phyloP scores from a whole-genome alignment of 2,797 vertebrate species.

The Astyanax mexicanus region DNA sequence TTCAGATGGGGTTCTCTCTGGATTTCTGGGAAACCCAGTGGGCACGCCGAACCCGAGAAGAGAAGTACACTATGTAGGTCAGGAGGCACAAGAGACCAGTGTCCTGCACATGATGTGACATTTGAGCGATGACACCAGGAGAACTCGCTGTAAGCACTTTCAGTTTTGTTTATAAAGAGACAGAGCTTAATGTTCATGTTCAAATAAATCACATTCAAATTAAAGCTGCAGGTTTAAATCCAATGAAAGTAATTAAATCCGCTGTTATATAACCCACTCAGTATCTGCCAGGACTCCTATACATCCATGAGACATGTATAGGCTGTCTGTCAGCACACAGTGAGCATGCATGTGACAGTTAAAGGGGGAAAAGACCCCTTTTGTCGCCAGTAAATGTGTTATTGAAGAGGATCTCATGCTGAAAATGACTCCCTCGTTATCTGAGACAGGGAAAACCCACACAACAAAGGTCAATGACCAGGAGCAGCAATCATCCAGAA shows the following conservation, averaged over 20 bases:
- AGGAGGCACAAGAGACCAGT: constrained; percentile 28
- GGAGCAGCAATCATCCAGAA: constrained; percentile 23
- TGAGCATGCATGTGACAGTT: neutral
- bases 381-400: constrained; percentile 14
- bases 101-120: constrained; percentile 15
- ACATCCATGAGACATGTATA: neutral
- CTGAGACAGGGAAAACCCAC: constrained; percentile 9
- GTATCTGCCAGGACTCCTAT: neutral
- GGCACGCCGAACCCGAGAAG: neutral
- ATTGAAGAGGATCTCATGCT: constrained; percentile 13
- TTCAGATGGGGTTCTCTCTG: neutral
- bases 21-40: neutral
- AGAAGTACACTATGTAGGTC: constrained; percentile 39
- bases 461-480: constrained; percentile 21
- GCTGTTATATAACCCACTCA: neutral
- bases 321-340: neutral
- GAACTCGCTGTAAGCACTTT: neutral
- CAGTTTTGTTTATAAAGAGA: constrained; percentile 17
- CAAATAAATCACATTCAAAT: neutral
- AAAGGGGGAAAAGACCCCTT: constrained; percentile 6
- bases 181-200: neutral
- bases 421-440: neutral
- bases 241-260: neutral
- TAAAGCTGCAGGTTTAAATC: neutral
- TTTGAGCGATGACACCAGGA: constrained; percentile 4